Percentiles rank a stretch among this genome's conserved stretches.
phyloP scores from a whole-genome alignment of 2,113 vertebrate genomes.

The Paratilapia polleni region DNA sequence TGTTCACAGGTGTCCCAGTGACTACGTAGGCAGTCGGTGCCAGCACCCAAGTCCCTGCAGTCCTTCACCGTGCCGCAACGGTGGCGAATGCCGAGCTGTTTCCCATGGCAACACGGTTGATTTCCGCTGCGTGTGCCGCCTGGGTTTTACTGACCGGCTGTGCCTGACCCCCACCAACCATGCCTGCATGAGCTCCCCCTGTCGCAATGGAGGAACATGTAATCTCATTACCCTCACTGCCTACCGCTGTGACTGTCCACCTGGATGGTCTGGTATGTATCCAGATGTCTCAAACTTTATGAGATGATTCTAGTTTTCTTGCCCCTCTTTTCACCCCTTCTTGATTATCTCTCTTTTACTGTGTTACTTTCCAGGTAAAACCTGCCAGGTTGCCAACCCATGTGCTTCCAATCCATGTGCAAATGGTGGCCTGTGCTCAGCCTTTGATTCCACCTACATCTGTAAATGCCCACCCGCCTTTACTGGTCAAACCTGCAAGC shows the following conservation, averaged over 20 bases:
- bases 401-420: conserved; percentile 97
- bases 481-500: conserved; percentile 90
- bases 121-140: conserved; percentile 85
- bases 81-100: conserved; percentile 82
- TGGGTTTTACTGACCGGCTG: conserved; percentile 88
- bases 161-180: conserved; percentile 90
- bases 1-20: conserved; percentile 79
- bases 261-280: conserved; percentile 89
- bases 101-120: conserved; percentile 78
- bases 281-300: neutral
- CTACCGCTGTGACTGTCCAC: conserved; percentile 88
- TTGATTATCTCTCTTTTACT: neutral
- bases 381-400: conserved; percentile 91
- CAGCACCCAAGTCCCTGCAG: conserved; percentile 88
- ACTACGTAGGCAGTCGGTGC: conserved; percentile 85
- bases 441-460: conserved; percentile 88
- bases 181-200: conserved; percentile 88
- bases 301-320: accelerated
- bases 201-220: conserved; percentile 90
- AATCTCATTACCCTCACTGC: conserved; percentile 82
- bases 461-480: conserved; percentile 89
- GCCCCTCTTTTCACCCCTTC: neutral
- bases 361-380: conserved; percentile 83
- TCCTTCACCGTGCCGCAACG: conserved; percentile 87
- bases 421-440: conserved; percentile 91